Percentiles rank a stretch among this genome's conserved stretches.
phyloP scores from a whole-genome alignment of 2,888 invertebrate species.

The Hylaea fasciaria region DNA sequence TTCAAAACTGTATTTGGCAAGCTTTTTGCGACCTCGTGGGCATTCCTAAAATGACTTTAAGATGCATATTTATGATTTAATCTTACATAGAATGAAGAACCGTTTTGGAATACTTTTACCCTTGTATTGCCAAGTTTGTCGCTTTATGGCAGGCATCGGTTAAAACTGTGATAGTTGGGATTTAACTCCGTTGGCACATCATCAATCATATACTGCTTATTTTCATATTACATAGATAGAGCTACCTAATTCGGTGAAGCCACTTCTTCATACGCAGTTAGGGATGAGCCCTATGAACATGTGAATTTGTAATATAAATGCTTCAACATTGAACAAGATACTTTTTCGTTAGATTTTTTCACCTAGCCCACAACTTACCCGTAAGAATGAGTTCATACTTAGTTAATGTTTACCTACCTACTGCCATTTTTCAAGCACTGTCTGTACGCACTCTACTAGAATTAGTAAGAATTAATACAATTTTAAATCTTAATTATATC shows the following conservation, averaged over 20 bases:
- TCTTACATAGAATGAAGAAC: conserved; percentile 3
- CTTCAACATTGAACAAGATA: too few species aligned
- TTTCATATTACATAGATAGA: neutral
- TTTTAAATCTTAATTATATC: too few species aligned
- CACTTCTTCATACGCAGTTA: neutral
- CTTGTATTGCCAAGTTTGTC: conserved; percentile 21
- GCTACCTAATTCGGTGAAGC: neutral
- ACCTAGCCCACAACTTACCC: too few species aligned
- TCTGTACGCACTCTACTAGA: too few species aligned
- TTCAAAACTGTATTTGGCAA: conserved; percentile 38
- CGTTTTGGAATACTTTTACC: conserved; percentile 14
- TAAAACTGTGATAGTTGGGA: conserved; percentile 66
- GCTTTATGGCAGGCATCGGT: neutral
- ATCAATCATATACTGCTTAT: too few species aligned
- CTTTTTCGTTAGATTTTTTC: too few species aligned
- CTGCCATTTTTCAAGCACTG: too few species aligned
- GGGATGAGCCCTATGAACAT: too few species aligned
- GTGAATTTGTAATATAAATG: too few species aligned
- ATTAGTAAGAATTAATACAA: too few species aligned
- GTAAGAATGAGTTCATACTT: too few species aligned
- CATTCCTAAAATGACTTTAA: conserved; percentile 18
- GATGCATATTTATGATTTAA: conserved; percentile 12
- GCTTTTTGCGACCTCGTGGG: conserved; percentile 24
- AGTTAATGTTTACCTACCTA: too few species aligned
- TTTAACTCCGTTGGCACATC: conserved; percentile 33